Base-by-base conservation (phyloP, 2,797 vertebrate species). In the Apogon hyalosoma region DNA sequence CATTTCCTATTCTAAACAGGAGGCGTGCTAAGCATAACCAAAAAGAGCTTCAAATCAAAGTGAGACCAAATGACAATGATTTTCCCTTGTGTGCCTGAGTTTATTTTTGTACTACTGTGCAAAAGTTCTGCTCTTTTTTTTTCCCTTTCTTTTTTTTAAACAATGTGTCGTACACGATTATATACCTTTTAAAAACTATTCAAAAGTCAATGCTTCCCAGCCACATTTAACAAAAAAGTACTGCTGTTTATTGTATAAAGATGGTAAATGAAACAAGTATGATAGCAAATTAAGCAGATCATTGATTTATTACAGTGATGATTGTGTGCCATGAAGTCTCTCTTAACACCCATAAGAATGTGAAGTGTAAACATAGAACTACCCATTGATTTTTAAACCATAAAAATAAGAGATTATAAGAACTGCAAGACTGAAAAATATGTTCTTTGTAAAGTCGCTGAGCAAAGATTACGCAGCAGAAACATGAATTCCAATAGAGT, bases 1-100 rank as follows among this genome's bases (percentile, higher is more conserved):
- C 47, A 24, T 63, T 68, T 60, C 46, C 48, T 49, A 13, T 71
- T 69, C 33, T 57, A 10, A 50, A 58, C 67, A 68, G 7, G 18
- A n/a, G 13, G 31, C 21, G 21, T 39, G 36, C 3, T 55, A 43
- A 28, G 52, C 56, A 47, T 7, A 57, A 16, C 11, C 8, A 33
- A 21, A 62, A 18, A 16, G 33, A 33, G 9, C 4, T 24, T 53
- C 5, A 48, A 51, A 13, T 3, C 55, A 50, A 49, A 18, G 6
- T 16, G 4, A 21, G 31, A 45, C 12, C 52, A 19, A 49, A 6
- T 11, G 40, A 12, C 63, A 21, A 52, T 38, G 13, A 33, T 18
- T 12, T 53, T 60, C 16, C 7, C 12, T 36, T 6, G 1, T 28
- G 5, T 28, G 24, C 6, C 5, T 6, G 24, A 28, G 24, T 28